phyloP scores from a whole-genome alignment of 2,888 invertebrate genomes.

The Zygothrica quintamaculata region DNA sequence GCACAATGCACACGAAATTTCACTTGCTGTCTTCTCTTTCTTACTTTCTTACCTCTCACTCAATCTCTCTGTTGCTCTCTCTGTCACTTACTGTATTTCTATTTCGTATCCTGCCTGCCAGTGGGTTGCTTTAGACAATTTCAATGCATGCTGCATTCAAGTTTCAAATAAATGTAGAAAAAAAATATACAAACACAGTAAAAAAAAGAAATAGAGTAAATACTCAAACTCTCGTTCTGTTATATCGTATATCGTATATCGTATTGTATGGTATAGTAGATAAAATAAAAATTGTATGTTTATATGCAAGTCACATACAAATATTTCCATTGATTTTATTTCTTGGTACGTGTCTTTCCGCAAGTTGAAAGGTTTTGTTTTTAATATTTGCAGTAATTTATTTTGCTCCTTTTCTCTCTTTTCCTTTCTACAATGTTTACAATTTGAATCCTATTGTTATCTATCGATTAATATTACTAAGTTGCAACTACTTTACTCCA shows the following conservation, averaged over 20 bases:
- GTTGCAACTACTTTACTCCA: too few relatives aligned
- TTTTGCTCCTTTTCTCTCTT: too few relatives aligned
- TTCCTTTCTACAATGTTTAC: slow-evolving; percentile 1
- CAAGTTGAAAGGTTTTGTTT: slow-evolving; percentile 13
- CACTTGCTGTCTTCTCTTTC: slow-evolving; percentile 32
- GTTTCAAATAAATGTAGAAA: slow-evolving; percentile 50
- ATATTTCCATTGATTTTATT: slow-evolving; percentile 67
- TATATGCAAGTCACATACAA: slow-evolving; percentile 71
- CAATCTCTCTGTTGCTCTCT: neutral
- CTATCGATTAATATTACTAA: too few relatives aligned
- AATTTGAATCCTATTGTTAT: neutral
- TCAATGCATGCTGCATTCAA: slow-evolving; percentile 62
- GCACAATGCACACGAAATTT: slow-evolving; percentile 77
- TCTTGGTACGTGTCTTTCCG: slow-evolving; percentile 53
- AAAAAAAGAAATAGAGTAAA: slow-evolving; percentile 32
- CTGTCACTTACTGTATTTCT: neutral
- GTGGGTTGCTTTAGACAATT: slow-evolving; percentile 46
- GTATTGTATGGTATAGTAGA: slow-evolving; percentile 20
- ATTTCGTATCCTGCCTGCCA: slow-evolving; percentile 1
- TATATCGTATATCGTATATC: too few relatives aligned
- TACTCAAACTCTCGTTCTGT: too few relatives aligned
- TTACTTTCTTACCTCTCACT: neutral
- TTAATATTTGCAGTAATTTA: neutral
- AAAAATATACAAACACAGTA: too few relatives aligned
- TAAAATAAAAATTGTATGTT: slow-evolving; percentile 50